Base-by-base conservation (phyloP, 1,140 invertebrate genomes). In the Metaphire vulgaris region DNA sequence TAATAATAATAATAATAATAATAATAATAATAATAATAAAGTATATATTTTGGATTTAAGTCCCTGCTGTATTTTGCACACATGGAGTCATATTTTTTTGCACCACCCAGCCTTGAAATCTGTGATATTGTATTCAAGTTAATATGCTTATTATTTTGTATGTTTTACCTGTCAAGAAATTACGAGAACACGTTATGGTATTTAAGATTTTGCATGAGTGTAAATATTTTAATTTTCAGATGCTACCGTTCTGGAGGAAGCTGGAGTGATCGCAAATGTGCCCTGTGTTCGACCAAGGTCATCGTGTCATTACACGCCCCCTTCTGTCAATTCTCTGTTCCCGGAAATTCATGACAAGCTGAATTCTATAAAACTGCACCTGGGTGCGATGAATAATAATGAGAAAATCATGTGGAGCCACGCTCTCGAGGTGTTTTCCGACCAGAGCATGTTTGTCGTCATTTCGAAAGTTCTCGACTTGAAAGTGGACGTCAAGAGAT, bases 401-500 rank as follows among this genome's bases (percentile, higher is more conserved):
- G 33, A 75, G 64, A 29, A 41, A n/a, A 56, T 82, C n/a, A 66
- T 81, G 12, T 88, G 88, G 88, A 88, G 86, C 77, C 79, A 79
- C 56, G 81, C 83, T 26, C 80, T 88, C 14, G 84, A 86, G 78
- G 78, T 87, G 1, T 80, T 80, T 69, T 81, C 80, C 32, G 80
- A 84, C 2, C 82, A 80, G n/a, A 82, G 83, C 77, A 80, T 79
- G 15, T 76, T 72, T 76, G 41, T 74, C 33, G 30, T n/a, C n/a
- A 29, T 72, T 14, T 26, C 26, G 12, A 31, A 72, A 31, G 41
- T 33, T 2, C n/a, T 30, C 71, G 31, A 33, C 0, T 31, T 72
- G 14, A 92, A 92, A 85, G 85, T 94, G 1, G 88, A 88, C 1
- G 88, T 92, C 74, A 84, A 89, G 75, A 72, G 78, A 33, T 81